phyloP scores from a whole-genome alignment of 2,113 vertebrate genomes.

The Vulpes vulpes region DNA sequence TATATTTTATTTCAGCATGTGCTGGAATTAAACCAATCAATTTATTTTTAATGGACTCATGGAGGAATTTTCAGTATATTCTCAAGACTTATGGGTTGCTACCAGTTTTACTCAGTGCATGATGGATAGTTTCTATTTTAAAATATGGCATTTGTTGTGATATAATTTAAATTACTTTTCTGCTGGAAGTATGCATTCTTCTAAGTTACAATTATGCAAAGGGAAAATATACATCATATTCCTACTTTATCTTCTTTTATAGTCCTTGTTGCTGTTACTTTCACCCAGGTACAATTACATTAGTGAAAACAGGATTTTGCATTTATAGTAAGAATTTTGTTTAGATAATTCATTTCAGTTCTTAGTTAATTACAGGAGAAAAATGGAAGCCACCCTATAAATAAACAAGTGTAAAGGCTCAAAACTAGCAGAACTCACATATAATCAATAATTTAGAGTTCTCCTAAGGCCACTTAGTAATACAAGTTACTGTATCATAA shows the following conservation, averaged over 20 bases:
- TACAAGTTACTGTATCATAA: conserved; percentile 53
- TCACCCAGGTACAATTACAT: conserved; percentile 84
- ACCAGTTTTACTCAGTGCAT: conserved; percentile 77
- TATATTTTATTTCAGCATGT: conserved; percentile 79
- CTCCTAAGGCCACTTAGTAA: conserved; percentile 29
- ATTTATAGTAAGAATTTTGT: conserved; percentile 83
- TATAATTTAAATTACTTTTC: conserved; percentile 90
- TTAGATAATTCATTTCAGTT: conserved; percentile 84
- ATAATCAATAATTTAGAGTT: conserved; percentile 67
- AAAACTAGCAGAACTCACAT: conserved; percentile 30
- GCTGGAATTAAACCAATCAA: conserved; percentile 86
- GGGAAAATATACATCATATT: conserved; percentile 87
- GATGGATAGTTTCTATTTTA: conserved; percentile 89
- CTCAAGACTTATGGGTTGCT: conserved; percentile 76
- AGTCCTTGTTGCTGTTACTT: conserved; percentile 80
- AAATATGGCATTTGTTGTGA: conserved; percentile 89
- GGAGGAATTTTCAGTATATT: conserved; percentile 84
- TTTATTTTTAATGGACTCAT: conserved; percentile 87
- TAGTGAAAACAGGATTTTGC: conserved; percentile 77
- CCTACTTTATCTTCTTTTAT: conserved; percentile 88
- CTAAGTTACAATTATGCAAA: conserved; percentile 86
- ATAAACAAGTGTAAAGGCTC: conserved; percentile 52
- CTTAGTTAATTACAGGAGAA: conserved; percentile 86
- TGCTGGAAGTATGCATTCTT: conserved; percentile 84
- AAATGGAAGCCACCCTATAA: conserved; percentile 67